These are phyloP conservation scores for Acanthopagrus latus DNA, from an alignment of 2,797 vertebrate genomes.

Conservation along the genomic window DNA sequence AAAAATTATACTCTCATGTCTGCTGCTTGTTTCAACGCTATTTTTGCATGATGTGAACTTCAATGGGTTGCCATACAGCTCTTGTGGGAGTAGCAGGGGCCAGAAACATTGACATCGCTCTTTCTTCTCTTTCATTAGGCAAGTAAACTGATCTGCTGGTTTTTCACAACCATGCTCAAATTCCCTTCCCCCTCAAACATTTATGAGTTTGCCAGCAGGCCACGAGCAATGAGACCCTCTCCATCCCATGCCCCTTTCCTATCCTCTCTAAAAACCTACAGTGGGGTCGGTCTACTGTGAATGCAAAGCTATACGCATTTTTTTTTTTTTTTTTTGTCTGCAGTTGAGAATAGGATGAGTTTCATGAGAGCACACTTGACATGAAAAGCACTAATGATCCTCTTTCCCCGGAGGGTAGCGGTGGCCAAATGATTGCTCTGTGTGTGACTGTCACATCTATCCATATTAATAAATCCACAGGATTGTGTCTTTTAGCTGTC, in stretches of 20 bases:
- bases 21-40: not conserved
- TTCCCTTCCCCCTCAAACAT: slow-evolving; percentile 49
- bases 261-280: not conserved
- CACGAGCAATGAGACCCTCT: not conserved
- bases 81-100: not conserved
- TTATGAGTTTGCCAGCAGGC: slow-evolving; percentile 30
- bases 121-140: slow-evolving; percentile 37
- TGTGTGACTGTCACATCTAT: slow-evolving; percentile 62
- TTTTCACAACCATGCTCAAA: slow-evolving; percentile 14
- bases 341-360: slow-evolving; percentile 30
- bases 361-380: slow-evolving; percentile 51
- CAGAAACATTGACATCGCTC: not conserved
- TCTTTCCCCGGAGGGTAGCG: slow-evolving; percentile 27
- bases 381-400: slow-evolving; percentile 66
- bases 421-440: slow-evolving; percentile 61
- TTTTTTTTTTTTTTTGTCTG: slow-evolving; percentile 7
- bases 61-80: slow-evolving; percentile 15
- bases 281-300: not conserved
- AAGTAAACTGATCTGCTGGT: slow-evolving; percentile 34
- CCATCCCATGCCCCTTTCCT: not conserved
- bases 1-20: not conserved
- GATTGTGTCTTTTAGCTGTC: slow-evolving; percentile 48
- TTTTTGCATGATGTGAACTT: slow-evolving; percentile 13
- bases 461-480: slow-evolving; percentile 59
- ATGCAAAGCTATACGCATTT: slow-evolving; percentile 17